phyloP scores from a whole-genome alignment of 2,797 vertebrate species.

The Diceros bicornis region DNA sequence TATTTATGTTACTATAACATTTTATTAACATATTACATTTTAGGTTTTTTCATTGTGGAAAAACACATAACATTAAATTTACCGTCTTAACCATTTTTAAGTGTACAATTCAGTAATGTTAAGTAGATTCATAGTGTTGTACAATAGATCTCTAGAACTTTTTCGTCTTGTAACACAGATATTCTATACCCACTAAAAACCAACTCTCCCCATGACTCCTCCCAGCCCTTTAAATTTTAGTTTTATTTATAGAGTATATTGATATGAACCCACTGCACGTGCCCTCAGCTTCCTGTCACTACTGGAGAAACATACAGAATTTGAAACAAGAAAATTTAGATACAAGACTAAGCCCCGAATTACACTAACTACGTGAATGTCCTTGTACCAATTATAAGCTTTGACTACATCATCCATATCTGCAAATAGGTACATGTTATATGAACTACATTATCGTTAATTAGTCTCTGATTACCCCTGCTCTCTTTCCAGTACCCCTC shows the following conservation, averaged over 20 bases:
- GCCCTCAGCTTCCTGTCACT: background rate
- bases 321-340: conserved; percentile 48
- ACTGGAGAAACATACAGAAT: conserved; percentile 8
- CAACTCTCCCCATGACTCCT: background rate
- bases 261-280: background rate
- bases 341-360: background rate
- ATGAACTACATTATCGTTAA: conserved; percentile 15
- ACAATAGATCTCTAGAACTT: background rate
- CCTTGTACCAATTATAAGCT: background rate
- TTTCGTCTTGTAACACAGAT: background rate
- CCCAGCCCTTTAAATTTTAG: background rate
- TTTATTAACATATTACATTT: conserved; percentile 16
- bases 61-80: background rate
- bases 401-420: background rate
- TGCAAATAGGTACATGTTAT: conserved; percentile 12
- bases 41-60: background rate
- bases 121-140: background rate
- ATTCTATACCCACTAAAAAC: background rate
- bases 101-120: background rate
- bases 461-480: conserved; percentile 24
- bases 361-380: background rate
- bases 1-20: background rate
- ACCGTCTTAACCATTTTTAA: background rate
- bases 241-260: conserved; percentile 45
- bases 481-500: background rate